Base-by-base conservation (phyloP, 2,797 vertebrate genomes). In the Labeo calbasu region DNA sequence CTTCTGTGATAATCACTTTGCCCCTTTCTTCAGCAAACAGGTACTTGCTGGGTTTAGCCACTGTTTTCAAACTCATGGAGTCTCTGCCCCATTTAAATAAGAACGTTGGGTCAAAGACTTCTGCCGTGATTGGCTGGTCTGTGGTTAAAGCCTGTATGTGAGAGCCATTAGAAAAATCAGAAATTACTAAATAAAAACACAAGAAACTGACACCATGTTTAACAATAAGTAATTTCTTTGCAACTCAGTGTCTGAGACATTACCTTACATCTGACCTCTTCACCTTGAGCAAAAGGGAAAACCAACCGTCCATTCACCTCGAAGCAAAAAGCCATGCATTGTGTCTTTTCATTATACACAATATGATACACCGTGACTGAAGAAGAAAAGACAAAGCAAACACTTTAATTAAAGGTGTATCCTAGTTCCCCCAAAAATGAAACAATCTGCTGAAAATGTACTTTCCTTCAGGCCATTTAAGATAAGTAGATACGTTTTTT, bases 341-440 rank as follows among this genome's bases (percentile, higher is more conserved):
- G 0, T 10, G 5, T 51, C 15, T 0, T 1, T 23, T 0, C 4
- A 4, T n/a, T 2, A 10, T 19, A 4, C 17, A 0, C 0, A 3
- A 1, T 1, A 0, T 25, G 2, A 55, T 57, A 51, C 36, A 86
- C 69, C n/a, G 8, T 63, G 7, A 86, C 84, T 89, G 59, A 61
- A 69, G 12, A 81, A 57, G 19, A 21, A 46, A 53, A 46, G 11
- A 68, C 19, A 14, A 63, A 83, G 50, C 17, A 57, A 57, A 76
- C 51, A 57, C 10, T 40, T 73, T 50, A 4, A 73, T 55, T 23
- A 43, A 53, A 55, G 8, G 32, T 36, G 32, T 5, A 36, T 36
- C 32, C 32, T 36, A 36, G 32, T 36, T 36, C 32, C 4, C 32
- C 32, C 32, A 5, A 5, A 36, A 36, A 36, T 36, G 32, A 36